Conservation (phyloP, 2,113 vertebrate species). For the Crotalus viridis region DNA sequence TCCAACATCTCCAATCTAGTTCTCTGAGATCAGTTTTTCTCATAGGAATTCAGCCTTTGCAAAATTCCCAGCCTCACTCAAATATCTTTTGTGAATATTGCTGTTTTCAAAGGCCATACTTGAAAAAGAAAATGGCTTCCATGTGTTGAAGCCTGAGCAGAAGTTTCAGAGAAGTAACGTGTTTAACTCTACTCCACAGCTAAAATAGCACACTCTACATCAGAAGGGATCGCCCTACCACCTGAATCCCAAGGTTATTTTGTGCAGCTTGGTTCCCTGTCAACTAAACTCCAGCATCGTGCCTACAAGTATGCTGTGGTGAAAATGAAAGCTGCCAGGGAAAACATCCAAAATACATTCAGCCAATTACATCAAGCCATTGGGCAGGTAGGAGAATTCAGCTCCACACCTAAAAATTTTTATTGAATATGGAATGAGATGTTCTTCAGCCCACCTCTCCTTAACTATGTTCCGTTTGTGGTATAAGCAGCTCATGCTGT, state of each 20-base stretch:
- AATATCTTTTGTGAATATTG: neutral
- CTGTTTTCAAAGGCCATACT: neutral
- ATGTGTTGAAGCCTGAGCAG: neutral
- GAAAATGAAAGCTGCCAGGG: slow-evolving; percentile 64
- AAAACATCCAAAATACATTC: slow-evolving; percentile 60
- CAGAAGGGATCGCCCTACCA: slow-evolving; percentile 42
- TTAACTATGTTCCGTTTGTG: neutral
- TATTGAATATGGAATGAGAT: neutral
- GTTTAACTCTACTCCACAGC: neutral
- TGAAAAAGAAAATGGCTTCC: neutral
- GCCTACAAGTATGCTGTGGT: slow-evolving; percentile 73
- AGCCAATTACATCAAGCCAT: slow-evolving; percentile 74
- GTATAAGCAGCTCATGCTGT: neutral
- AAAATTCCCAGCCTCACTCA: neutral
- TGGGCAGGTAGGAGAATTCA: slow-evolving; percentile 65
- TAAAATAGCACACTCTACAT: slow-evolving; percentile 34
- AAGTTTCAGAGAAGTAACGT: neutral
- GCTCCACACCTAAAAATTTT: neutral
- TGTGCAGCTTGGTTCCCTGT: slow-evolving; percentile 78
- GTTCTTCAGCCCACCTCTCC: neutral
- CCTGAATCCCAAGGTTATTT: slow-evolving; percentile 71
- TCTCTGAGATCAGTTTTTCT: neutral
- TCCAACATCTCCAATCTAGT: neutral
- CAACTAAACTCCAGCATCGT: slow-evolving; percentile 71
- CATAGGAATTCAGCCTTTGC: neutral